These are phyloP conservation scores for Mellivora capensis DNA, from an alignment of 2,113 vertebrate species.

Conservation along the genomic window DNA sequence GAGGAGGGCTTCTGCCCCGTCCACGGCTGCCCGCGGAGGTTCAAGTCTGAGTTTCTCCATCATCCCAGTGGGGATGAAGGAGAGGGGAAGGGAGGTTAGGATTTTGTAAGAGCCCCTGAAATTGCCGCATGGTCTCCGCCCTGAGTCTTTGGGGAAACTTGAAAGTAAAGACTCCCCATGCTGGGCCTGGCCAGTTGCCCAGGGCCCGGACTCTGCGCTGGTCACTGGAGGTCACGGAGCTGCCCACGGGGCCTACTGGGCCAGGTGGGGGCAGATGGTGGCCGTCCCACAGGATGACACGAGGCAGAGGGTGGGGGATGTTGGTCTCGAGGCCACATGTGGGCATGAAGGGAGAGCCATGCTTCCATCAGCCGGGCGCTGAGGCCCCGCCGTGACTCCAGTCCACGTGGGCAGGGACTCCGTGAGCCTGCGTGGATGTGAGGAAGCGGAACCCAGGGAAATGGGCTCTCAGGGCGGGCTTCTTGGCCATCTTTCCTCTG, in stretches of 20 bases:
- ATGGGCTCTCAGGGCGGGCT: fast-evolving
- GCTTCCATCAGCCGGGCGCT: background rate
- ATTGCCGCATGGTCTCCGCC: background rate
- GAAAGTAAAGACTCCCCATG: background rate
- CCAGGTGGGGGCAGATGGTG: background rate
- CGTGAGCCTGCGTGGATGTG: background rate
- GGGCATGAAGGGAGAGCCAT: background rate
- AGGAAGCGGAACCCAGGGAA: background rate
- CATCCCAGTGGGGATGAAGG: no score
- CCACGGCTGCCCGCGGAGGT: no score
- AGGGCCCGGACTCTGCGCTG: background rate
- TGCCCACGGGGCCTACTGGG: background rate
- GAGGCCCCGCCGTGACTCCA: background rate
- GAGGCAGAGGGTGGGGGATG: background rate
- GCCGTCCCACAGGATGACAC: background rate
- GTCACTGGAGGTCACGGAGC: background rate
- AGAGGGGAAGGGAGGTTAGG: fast-evolving
- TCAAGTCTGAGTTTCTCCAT: background rate
- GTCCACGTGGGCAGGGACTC: background rate
- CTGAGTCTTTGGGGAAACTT: background rate
- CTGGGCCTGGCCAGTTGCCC: background rate
- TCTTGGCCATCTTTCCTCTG: background rate
- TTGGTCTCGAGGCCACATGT: background rate
- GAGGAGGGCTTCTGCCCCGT: background rate
- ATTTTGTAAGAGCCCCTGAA: background rate